Evolutionary conservation across 2,113 vertebrate species (phyloP).

Genomic region (Brachirus orientalis): DNA sequence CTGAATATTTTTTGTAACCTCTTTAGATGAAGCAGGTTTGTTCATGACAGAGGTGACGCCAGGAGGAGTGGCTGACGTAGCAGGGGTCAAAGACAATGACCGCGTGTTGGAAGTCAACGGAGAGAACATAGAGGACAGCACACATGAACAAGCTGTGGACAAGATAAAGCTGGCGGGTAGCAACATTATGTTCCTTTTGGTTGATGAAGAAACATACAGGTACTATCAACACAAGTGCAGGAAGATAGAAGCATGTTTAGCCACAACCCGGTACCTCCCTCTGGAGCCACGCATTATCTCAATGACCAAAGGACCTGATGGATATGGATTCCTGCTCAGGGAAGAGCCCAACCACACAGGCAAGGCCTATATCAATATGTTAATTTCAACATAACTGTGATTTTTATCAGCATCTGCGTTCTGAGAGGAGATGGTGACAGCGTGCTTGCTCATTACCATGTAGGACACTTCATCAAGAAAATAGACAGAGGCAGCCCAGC

Average conservation of each 20-base stretch:
- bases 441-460: conserved; percentile 4
- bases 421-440: conserved; percentile 3
- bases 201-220: conserved; percentile 84
- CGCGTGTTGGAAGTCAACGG: conserved; percentile 91
- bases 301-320: conserved; percentile 81
- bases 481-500: conserved; percentile 88
- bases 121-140: conserved; percentile 83
- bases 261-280: conserved; percentile 84
- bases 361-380: conserved; percentile 23
- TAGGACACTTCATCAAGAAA: conserved; percentile 88
- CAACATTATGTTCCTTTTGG: conserved; percentile 85
- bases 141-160: conserved; percentile 85
- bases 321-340: conserved; percentile 90
- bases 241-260: conserved; percentile 74
- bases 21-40: conserved; percentile 83
- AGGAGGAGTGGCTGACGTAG: conserved; percentile 84
- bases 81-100: conserved; percentile 86
- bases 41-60: conserved; percentile 84
- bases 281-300: conserved; percentile 82
- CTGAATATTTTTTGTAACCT: neutral
- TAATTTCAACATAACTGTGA: neutral
- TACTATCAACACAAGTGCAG: conserved; percentile 77
- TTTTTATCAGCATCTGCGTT: neutral
- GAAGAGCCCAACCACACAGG: conserved; percentile 68
- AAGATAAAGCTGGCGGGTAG: conserved; percentile 85